These are phyloP conservation scores for Apoderus coryli DNA, from an alignment of 2,888 invertebrate genomes.

Conservation along the genomic window DNA sequence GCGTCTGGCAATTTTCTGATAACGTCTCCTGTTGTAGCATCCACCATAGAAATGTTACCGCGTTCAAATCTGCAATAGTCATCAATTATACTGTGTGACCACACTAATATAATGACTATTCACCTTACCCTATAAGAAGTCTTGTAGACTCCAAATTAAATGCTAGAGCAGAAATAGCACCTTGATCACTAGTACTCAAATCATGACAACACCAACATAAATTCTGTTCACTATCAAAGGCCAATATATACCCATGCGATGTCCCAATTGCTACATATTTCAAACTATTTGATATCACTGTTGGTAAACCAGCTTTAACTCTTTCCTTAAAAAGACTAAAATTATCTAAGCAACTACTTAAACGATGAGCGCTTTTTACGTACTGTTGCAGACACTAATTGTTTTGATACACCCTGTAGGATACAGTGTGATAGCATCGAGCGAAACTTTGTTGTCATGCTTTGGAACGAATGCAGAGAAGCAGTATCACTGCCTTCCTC, in stretches of 20 bases:
- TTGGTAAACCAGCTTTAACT: constrained; percentile 78
- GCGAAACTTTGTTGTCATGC: constrained; percentile 36
- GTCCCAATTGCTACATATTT: constrained; percentile 84
- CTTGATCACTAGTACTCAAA: constrained; percentile 49
- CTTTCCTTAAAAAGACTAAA: constrained; percentile 48
- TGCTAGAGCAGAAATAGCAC: constrained; percentile 68
- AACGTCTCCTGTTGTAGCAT: constrained; percentile 65
- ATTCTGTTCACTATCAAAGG: constrained; percentile 76
- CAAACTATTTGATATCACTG: constrained; percentile 61
- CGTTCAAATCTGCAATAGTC: constrained; percentile 42
- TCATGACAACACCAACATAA: constrained; percentile 78
- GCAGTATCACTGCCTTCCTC: constrained; percentile 45
- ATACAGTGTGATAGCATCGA: constrained; percentile 64
- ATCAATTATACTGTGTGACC: too few species aligned
- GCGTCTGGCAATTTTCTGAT: constrained; percentile 62
- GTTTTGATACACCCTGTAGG: constrained; percentile 79
- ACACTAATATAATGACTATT: too few species aligned
- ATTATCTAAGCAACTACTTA: background rate
- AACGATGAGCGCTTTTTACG: too few species aligned
- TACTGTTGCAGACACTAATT: constrained; percentile 75
- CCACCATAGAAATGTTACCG: constrained; percentile 84
- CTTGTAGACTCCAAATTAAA: constrained; percentile 80
- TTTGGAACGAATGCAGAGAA: constrained; percentile 38
- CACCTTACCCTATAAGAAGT: constrained; percentile 54
- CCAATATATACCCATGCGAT: constrained; percentile 79